Conservation (phyloP, 2,113 vertebrate genomes). For the Thomomys bottae region DNA sequence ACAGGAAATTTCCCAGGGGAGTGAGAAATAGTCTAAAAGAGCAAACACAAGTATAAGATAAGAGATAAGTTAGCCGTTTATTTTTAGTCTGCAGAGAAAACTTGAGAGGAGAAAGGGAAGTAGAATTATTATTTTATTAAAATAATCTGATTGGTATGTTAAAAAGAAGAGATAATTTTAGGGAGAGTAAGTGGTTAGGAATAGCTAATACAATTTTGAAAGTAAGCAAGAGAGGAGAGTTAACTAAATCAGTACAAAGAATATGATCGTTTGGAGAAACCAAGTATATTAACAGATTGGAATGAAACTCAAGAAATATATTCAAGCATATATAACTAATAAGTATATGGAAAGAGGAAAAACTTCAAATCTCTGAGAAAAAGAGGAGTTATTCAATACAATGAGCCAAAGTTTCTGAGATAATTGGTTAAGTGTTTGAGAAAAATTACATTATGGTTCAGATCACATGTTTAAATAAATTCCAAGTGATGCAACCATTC, state of each 20-base stretch:
- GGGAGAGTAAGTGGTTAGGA: background rate
- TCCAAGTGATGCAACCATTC: constrained; percentile 23
- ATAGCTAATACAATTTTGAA: constrained; percentile 2
- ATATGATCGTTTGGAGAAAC: background rate
- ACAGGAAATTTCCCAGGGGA: background rate
- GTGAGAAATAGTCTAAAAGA: background rate
- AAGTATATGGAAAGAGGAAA: background rate
- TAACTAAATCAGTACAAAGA: background rate
- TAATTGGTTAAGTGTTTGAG: constrained; percentile 33
- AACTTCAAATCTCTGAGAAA: background rate
- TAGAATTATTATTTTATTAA: constrained; percentile 11
- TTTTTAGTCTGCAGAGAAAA: background rate
- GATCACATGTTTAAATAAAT: constrained; percentile 24
- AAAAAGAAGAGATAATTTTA: constrained; percentile 2
- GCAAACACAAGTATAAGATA: background rate
- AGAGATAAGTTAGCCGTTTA: background rate
- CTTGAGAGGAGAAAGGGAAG: background rate
- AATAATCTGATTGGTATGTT: background rate
- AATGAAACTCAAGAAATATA: constrained; percentile 2
- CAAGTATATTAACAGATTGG: constrained; percentile 19
- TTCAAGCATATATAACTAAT: background rate
- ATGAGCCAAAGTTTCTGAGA: constrained; percentile 39
- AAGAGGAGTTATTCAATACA: constrained; percentile 23
- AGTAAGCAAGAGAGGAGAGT: background rate
- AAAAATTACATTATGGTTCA: constrained; percentile 39